phyloP scores from a whole-genome alignment of 2,113 vertebrate species.

The Phasianus colchicus region DNA sequence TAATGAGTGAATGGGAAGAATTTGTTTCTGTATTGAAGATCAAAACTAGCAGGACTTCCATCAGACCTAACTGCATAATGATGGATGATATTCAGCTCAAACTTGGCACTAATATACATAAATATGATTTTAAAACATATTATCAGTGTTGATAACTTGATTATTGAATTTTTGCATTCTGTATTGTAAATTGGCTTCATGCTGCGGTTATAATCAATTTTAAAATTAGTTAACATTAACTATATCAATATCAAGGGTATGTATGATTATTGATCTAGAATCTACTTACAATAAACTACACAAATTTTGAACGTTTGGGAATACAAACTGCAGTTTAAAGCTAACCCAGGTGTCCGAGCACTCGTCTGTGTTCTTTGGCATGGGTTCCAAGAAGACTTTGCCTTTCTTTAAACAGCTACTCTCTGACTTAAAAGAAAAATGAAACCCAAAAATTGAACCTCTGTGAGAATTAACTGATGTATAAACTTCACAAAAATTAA shows the following conservation, averaged over 20 bases:
- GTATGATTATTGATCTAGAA: not conserved
- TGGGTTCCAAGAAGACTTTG: not conserved
- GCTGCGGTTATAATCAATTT: not conserved
- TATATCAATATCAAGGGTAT: not conserved
- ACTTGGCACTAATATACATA: not conserved
- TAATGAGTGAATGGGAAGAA: not conserved
- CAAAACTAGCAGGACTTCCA: not conserved
- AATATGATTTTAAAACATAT: not conserved
- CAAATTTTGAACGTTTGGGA: not conserved
- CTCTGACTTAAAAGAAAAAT: conserved; percentile 5
- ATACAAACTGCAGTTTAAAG: not conserved
- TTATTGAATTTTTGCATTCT: not conserved
- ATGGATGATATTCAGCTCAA: not conserved
- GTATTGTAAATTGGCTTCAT: not conserved
- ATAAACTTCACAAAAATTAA: not conserved
- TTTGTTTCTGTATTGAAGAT: not conserved
- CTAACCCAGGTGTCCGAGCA: not conserved
- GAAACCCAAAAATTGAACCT: not conserved
- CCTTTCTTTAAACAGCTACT: not conserved
- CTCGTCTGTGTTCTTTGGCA: not conserved
- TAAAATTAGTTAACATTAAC: not conserved
- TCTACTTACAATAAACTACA: not conserved
- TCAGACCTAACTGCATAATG: not conserved
- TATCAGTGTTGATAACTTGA: not conserved
- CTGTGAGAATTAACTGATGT: not conserved